Conservation (phyloP, 2,113 vertebrate species). For the Cinclus mexicanus region DNA sequence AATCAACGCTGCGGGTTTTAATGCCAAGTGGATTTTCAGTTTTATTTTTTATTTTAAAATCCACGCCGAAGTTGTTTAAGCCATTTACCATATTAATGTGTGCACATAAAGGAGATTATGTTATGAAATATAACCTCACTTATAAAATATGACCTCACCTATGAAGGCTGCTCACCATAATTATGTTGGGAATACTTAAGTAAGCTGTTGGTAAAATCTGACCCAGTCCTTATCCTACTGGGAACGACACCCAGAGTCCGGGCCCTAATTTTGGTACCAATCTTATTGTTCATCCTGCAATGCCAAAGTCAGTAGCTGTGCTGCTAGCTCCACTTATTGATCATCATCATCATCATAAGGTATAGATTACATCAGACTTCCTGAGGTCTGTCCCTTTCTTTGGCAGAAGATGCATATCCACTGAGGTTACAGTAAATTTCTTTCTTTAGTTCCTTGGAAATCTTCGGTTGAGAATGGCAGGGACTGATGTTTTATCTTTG, state of each 20-base stretch:
- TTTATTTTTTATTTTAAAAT: background rate
- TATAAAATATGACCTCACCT: slow-evolving; percentile 25
- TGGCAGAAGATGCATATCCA: background rate
- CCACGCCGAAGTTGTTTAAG: background rate
- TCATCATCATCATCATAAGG: background rate
- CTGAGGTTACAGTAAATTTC: background rate
- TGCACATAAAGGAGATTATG: background rate
- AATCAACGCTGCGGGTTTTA: background rate
- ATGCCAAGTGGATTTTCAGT: background rate
- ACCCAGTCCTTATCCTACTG: background rate
- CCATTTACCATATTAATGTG: slow-evolving; percentile 4
- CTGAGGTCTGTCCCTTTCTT: slow-evolving; percentile 26
- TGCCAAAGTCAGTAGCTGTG: background rate
- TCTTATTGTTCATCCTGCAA: fast-evolving
- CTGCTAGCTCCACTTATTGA: background rate
- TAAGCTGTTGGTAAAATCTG: background rate
- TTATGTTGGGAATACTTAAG: background rate
- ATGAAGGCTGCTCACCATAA: background rate
- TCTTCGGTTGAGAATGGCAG: background rate
- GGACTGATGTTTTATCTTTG: slow-evolving; percentile 22
- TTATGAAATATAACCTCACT: slow-evolving; percentile 9
- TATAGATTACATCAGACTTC: background rate
- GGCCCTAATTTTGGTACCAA: background rate
- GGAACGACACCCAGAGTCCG: fast-evolving
- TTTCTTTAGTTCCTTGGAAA: background rate